Evolutionary conservation across 2,888 invertebrate genomes (phyloP).

Genomic region (Hyles lineata): DNA sequence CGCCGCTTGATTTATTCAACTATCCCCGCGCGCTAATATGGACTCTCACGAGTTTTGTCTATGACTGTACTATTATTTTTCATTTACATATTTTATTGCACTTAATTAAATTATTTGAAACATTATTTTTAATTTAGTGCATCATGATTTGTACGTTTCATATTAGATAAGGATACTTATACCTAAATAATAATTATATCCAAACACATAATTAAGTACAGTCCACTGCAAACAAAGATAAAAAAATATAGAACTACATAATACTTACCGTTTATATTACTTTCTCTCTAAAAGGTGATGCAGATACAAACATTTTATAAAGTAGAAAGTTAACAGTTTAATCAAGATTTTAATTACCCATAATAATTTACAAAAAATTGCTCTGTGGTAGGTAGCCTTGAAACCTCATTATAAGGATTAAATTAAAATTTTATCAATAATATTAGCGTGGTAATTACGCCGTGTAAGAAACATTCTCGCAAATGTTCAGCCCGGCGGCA

Average conservation of each 20-base stretch:
- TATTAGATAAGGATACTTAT: no score
- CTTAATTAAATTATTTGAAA: background rate
- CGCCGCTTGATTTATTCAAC: slow-evolving; percentile 70
- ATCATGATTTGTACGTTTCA: no score
- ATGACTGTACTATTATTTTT: slow-evolving; percentile 53
- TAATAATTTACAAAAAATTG: slow-evolving; percentile 8
- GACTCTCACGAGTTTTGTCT: slow-evolving; percentile 56
- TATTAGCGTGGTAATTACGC: slow-evolving; percentile 51
- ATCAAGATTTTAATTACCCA: slow-evolving; percentile 1
- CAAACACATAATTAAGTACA: no score
- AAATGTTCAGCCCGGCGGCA: slow-evolving; percentile 51
- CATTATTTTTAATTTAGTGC: background rate
- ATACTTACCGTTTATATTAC: no score
- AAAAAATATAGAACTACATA: background rate
- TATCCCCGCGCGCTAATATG: slow-evolving; percentile 57
- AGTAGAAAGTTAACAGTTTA: background rate
- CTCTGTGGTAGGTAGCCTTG: slow-evolving; percentile 62
- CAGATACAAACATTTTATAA: background rate
- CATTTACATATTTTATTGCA: slow-evolving; percentile 30
- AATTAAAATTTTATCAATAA: slow-evolving; percentile 54
- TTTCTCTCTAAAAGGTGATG: background rate
- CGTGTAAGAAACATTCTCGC: slow-evolving; percentile 50
- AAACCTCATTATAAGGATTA: slow-evolving; percentile 44
- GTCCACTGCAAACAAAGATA: background rate
- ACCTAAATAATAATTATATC: background rate